Evolutionary conservation across 2,888 invertebrate genomes (phyloP).

Genomic region (Andrena bucephala): DNA sequence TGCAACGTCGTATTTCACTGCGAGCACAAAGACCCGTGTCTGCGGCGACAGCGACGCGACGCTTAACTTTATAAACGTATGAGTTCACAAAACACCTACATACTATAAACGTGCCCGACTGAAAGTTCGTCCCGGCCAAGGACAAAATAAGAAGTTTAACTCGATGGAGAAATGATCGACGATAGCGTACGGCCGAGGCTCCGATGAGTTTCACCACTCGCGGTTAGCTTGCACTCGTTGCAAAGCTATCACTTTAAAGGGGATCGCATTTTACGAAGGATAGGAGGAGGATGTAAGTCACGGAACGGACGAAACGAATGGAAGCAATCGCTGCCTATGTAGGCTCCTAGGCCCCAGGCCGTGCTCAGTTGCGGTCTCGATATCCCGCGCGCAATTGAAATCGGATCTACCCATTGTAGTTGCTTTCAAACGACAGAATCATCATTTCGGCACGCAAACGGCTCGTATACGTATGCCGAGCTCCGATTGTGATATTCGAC

Average conservation of each 20-base stretch:
- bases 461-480: background rate
- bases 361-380: constrained; percentile 49
- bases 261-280: constrained; percentile 37
- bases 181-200: constrained; percentile 24
- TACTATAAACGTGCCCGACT: background rate
- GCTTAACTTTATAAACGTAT: constrained; percentile 13
- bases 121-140: background rate
- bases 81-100: no score
- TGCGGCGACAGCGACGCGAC: background rate
- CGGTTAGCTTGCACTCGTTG: constrained; percentile 47
- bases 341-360: background rate
- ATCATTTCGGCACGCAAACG: constrained; percentile 40
- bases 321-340: constrained; percentile 46
- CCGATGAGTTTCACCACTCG: constrained; percentile 29
- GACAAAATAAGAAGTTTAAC: background rate
- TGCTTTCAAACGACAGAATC: constrained; percentile 47
- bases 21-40: background rate
- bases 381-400: constrained; percentile 63
- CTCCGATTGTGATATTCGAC: constrained; percentile 21
- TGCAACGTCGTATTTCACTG: constrained; percentile 21
- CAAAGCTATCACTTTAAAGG: constrained; percentile 60
- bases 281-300: no score
- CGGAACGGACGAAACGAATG: constrained; percentile 13
- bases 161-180: background rate
- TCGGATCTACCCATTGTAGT: constrained; percentile 62